A percentile compares a stretch with the other conserved stretches of the same genome.
Conservation (phyloP, 2,888 invertebrate genomes). For the Crepidodera aurea region DNA sequence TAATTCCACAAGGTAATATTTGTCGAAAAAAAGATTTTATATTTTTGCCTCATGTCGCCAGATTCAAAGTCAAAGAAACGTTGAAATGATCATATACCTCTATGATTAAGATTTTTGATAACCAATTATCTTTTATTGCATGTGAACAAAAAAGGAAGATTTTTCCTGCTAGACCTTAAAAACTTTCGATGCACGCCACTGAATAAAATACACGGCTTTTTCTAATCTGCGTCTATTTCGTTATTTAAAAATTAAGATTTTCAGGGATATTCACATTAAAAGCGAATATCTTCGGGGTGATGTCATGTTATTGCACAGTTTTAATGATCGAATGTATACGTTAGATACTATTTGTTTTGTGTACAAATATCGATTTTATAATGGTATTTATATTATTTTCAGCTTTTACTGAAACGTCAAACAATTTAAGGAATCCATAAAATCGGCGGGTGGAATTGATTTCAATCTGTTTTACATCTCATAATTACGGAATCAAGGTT, state of each 20-base stretch:
- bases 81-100: no score
- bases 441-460: not conserved
- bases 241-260: slow-evolving; percentile 29
- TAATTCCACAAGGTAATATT: no score
- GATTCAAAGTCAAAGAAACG: no score
- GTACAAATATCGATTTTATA: slow-evolving; percentile 17
- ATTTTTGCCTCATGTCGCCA: no score
- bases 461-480: not conserved
- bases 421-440: slow-evolving; percentile 1
- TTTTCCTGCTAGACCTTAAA: no score
- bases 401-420: slow-evolving; percentile 9
- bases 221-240: slow-evolving; percentile 21
- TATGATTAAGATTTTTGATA: no score
- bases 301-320: slow-evolving; percentile 34
- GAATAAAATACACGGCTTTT: not conserved
- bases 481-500: slow-evolving; percentile 9
- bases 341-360: slow-evolving; percentile 19
- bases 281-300: slow-evolving; percentile 28
- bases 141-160: no score
- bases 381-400: slow-evolving; percentile 21
- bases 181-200: not conserved
- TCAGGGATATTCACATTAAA: slow-evolving; percentile 34
- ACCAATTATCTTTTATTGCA: no score
- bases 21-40: no score
- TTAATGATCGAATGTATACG: slow-evolving; percentile 12